phyloP scores from a whole-genome alignment of 2,797 vertebrate genomes.

The Ciconia nigra region DNA sequence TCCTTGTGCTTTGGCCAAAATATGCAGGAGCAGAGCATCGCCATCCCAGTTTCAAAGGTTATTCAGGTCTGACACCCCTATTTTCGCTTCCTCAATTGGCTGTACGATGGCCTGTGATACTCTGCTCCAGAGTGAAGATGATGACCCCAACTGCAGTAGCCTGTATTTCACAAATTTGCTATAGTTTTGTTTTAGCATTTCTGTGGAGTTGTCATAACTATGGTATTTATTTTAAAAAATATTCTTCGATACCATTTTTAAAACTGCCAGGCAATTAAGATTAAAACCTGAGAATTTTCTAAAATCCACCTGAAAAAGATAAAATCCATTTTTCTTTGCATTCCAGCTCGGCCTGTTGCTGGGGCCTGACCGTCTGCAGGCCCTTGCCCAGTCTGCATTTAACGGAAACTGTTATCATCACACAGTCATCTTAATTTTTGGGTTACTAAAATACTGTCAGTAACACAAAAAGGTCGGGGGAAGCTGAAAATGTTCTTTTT shows the following conservation, averaged over 20 bases:
- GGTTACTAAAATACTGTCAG: neutral
- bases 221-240: neutral
- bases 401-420: neutral
- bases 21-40: neutral
- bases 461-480: neutral
- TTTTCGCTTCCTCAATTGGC: neutral
- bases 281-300: neutral
- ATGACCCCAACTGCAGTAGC: neutral
- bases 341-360: neutral
- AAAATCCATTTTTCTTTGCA: neutral
- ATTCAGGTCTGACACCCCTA: neutral
- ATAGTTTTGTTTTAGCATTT: neutral
- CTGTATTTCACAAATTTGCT: neutral
- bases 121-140: fast-evolving
- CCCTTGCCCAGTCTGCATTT: neutral
- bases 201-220: neutral
- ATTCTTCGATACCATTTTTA: neutral
- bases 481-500: neutral
- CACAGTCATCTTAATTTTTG: neutral
- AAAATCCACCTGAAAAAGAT: neutral
- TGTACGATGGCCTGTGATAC: neutral
- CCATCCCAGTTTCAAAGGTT: neutral
- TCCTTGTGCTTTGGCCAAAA: neutral
- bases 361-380: neutral
- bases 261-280: neutral